Conservation (phyloP, 2,797 vertebrate species). For the Darevskia nairensis region DNA sequence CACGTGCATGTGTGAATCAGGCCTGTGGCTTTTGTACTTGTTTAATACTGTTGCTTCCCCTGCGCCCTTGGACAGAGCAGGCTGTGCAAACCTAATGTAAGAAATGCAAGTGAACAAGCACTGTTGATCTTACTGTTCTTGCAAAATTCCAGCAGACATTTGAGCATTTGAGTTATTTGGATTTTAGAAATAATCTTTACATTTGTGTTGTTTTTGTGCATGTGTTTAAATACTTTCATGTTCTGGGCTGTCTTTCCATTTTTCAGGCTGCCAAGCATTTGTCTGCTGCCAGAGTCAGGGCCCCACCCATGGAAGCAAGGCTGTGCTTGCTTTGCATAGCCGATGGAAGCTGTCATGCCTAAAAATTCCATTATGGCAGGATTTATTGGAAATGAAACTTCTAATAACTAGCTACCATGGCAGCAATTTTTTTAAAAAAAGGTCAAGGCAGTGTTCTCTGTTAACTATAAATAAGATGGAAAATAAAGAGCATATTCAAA, state of each 20-base stretch:
- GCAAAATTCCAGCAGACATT: constrained; percentile 45
- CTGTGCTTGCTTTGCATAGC: constrained; percentile 60
- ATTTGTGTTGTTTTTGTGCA: neutral
- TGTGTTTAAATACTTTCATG: neutral
- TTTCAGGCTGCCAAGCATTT: neutral
- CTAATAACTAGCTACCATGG: constrained; percentile 62
- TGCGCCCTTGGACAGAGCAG: neutral
- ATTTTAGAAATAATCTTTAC: constrained; percentile 53
- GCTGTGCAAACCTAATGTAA: neutral
- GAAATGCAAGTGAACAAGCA: neutral
- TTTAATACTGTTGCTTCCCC: neutral
- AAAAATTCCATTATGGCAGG: constrained; percentile 69
- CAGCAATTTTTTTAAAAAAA: constrained; percentile 35
- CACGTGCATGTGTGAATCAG: neutral
- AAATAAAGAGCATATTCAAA: constrained; percentile 37
- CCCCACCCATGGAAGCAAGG: constrained; percentile 60
- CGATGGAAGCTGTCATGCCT: constrained; percentile 65
- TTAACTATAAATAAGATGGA: constrained; percentile 48
- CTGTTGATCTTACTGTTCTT: neutral
- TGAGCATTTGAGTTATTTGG: constrained; percentile 33
- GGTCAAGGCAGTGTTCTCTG: constrained; percentile 55
- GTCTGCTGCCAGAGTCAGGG: constrained; percentile 32
- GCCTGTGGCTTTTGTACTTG: neutral
- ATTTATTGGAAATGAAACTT: constrained; percentile 47
- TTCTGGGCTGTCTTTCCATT: constrained; percentile 11